These are phyloP conservation scores for Cettia cetti DNA, from an alignment of 2,113 vertebrate species.

Conservation along the genomic window DNA sequence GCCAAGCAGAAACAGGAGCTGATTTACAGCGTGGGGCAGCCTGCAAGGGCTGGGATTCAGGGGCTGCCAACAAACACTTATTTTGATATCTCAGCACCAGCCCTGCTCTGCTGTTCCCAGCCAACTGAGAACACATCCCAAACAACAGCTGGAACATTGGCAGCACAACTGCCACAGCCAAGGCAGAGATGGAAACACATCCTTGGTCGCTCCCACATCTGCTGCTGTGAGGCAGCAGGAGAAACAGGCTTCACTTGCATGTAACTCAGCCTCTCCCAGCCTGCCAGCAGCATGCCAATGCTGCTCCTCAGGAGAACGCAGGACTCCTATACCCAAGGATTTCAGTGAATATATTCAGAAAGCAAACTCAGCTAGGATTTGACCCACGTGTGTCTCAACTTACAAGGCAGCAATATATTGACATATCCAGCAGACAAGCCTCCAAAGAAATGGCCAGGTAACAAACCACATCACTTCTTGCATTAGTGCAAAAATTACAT, in stretches of 20 bases:
- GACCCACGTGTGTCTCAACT: background rate
- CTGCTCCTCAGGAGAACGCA: background rate
- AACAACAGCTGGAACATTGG: background rate
- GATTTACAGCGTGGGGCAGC: conserved; percentile 63
- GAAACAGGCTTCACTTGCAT: background rate
- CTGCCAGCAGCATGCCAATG: background rate
- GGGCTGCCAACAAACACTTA: conserved; percentile 46
- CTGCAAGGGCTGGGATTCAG: conserved; percentile 24
- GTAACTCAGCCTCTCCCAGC: background rate
- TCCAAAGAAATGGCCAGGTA: background rate
- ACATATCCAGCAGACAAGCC: background rate
- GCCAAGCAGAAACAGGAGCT: conserved; percentile 72
- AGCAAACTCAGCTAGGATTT: background rate
- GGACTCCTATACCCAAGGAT: background rate
- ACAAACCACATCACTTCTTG: background rate
- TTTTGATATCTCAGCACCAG: conserved; percentile 37
- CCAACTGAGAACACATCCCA: background rate
- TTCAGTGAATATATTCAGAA: background rate
- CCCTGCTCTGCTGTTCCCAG: background rate
- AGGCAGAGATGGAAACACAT: background rate
- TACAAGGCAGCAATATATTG: background rate
- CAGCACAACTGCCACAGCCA: background rate
- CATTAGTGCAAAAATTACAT: background rate
- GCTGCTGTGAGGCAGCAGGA: background rate
- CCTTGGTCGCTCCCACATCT: background rate